Conservation (phyloP, 2,888 invertebrate genomes). For the Dicyrtoma fusca region DNA sequence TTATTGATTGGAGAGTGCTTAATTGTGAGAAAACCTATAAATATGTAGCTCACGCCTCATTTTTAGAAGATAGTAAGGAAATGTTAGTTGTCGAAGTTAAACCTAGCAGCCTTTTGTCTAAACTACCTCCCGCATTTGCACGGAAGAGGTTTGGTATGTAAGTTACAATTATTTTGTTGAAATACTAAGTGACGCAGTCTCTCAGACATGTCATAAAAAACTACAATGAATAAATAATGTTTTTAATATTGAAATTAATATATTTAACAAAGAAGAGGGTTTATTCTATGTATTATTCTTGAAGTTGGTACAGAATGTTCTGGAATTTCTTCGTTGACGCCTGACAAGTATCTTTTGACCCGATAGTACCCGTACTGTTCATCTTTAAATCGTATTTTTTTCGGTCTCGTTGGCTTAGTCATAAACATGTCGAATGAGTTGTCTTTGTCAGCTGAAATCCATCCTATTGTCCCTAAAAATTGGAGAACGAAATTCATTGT, state of each 20-base stretch:
- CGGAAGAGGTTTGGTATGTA: constrained; percentile 54
- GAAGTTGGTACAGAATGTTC: constrained; percentile 23
- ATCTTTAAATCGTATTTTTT: constrained; percentile 44
- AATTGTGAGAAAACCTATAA: constrained; percentile 47
- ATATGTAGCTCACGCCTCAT: constrained; percentile 46
- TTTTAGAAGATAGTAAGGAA: constrained; percentile 42
- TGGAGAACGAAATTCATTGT: too few species aligned
- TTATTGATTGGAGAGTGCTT: constrained; percentile 44
- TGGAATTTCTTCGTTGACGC: constrained; percentile 2
- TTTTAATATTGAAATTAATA: not conserved
- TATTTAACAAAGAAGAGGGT: constrained; percentile 48
- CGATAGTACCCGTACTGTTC: constrained; percentile 51
- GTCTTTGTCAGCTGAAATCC: constrained; percentile 37
- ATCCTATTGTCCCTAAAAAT: constrained; percentile 41
- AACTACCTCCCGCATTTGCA: constrained; percentile 53
- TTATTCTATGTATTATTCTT: constrained; percentile 38
- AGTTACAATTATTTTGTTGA: constrained; percentile 8
- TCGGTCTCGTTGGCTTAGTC: constrained; percentile 5
- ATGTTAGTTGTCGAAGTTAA: constrained; percentile 52
- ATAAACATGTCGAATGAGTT: constrained; percentile 44
- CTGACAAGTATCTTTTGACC: constrained; percentile 33
- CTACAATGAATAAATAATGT: too few species aligned
- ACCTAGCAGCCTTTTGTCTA: constrained; percentile 49
- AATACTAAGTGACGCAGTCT: constrained; percentile 1
- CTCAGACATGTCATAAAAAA: constrained; percentile 18